phyloP scores from a whole-genome alignment of 2,888 invertebrate genomes.

The Tipula unca region DNA sequence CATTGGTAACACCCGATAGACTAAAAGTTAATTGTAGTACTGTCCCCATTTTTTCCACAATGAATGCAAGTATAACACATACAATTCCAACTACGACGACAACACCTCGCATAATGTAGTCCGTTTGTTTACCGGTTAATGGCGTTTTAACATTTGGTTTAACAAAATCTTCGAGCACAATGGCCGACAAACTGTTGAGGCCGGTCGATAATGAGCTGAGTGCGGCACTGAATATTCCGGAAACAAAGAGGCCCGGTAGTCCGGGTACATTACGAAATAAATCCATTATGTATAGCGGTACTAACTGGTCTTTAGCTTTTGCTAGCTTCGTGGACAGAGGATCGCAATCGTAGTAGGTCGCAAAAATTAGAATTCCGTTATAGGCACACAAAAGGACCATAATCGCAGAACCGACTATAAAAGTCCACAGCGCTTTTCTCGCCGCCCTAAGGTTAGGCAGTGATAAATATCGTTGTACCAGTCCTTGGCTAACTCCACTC shows the following conservation, averaged over 20 bases:
- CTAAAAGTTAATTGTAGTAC: slow-evolving; percentile 55
- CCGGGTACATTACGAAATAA: slow-evolving; percentile 68
- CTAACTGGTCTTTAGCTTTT: slow-evolving; percentile 66
- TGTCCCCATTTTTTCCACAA: slow-evolving; percentile 65
- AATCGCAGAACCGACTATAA: slow-evolving; percentile 49
- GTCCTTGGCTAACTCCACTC: slow-evolving; percentile 71
- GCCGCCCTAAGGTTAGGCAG: slow-evolving; percentile 62
- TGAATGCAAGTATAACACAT: slow-evolving; percentile 55
- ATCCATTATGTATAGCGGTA: slow-evolving; percentile 83
- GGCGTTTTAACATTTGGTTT: slow-evolving; percentile 54
- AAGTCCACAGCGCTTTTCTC: slow-evolving; percentile 57
- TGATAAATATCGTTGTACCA: slow-evolving; percentile 75
- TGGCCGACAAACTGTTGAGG: slow-evolving; percentile 71
- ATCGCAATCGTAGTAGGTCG: slow-evolving; percentile 67
- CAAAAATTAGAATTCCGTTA: slow-evolving; percentile 63
- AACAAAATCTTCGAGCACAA: slow-evolving; percentile 69
- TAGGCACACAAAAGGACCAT: slow-evolving; percentile 39
- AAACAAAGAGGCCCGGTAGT: slow-evolving; percentile 78
- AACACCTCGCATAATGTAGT: slow-evolving; percentile 55
- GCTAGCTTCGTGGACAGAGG: slow-evolving; percentile 70
- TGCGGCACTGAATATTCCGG: slow-evolving; percentile 83
- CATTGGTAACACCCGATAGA: slow-evolving; percentile 55
- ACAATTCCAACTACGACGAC: slow-evolving; percentile 59
- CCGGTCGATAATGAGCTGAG: slow-evolving; percentile 75
- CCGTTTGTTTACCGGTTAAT: slow-evolving; percentile 46